Conservation (phyloP, 2,888 invertebrate genomes). For the Drosophila macrospina region DNA sequence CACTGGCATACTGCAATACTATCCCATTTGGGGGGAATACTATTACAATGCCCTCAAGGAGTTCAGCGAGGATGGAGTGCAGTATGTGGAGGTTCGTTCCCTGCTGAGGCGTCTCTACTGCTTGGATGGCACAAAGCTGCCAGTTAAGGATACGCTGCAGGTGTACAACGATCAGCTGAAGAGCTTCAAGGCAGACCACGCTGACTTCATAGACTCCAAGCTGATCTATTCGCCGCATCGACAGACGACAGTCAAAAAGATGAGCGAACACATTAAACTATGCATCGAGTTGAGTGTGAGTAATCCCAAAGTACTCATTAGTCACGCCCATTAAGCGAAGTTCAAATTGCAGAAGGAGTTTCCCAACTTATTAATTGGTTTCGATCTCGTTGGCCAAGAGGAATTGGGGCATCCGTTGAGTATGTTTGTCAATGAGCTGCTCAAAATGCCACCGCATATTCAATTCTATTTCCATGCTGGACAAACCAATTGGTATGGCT, state of each 20-base stretch:
- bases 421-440: constrained; percentile 87
- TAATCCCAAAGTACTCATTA: not conserved
- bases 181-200: constrained; percentile 87
- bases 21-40: constrained; percentile 88
- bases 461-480: constrained; percentile 92
- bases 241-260: constrained; percentile 82
- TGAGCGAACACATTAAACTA: constrained; percentile 85
- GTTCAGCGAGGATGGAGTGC: constrained; percentile 88
- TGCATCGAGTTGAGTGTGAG: constrained; percentile 70
- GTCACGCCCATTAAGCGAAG: not conserved
- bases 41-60: constrained; percentile 88
- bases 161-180: constrained; percentile 87
- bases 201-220: constrained; percentile 89
- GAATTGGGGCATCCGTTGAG: constrained; percentile 89
- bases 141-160: constrained; percentile 86
- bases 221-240: constrained; percentile 89
- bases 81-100: constrained; percentile 89
- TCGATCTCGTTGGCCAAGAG: constrained; percentile 93
- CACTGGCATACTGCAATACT: constrained; percentile 87
- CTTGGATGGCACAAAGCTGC: constrained; percentile 87
- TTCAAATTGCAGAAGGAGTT: constrained; percentile 83
- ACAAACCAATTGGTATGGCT: constrained; percentile 91
- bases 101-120: constrained; percentile 88
- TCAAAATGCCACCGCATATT: constrained; percentile 85
- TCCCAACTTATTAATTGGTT: constrained; percentile 90